phyloP scores from a whole-genome alignment of 2,797 vertebrate species.

The Enteromius anoplus region DNA sequence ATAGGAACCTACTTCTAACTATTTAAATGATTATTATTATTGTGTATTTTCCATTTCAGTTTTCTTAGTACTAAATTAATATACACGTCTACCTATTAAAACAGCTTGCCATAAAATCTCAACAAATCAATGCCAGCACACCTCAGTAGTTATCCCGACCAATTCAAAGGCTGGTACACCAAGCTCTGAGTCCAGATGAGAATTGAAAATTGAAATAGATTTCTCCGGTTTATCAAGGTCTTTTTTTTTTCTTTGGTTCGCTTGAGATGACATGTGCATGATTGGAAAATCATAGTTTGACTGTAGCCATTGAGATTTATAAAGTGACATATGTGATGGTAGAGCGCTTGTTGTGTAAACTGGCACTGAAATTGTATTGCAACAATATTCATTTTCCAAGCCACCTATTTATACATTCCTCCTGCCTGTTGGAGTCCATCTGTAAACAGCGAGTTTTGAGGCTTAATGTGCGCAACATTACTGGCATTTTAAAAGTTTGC shows the following conservation, averaged over 20 bases:
- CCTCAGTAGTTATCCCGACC: conserved; percentile 17
- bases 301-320: not conserved
- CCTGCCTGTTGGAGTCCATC: not conserved
- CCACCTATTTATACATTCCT: conserved; percentile 11
- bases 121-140: conserved; percentile 29
- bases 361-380: not conserved
- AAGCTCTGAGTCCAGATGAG: not conserved
- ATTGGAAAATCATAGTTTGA: not conserved
- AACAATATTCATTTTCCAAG: conserved; percentile 8
- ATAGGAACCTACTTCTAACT: not conserved
- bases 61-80: not conserved
- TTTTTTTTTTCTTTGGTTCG: not conserved
- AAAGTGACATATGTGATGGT: conserved; percentile 17
- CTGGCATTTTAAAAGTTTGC: conserved; percentile 1
- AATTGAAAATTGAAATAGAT: not conserved
- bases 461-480: not conserved
- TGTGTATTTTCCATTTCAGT: too few relatives aligned
- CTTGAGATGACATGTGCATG: not conserved
- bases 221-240: not conserved
- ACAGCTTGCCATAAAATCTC: not conserved
- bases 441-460: not conserved
- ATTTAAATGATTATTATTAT: not conserved
- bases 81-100: not conserved
- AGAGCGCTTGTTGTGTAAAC: conserved; percentile 26
- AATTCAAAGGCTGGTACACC: conserved; percentile 11